A percentile compares a stretch with the other conserved stretches of the same genome.
These are phyloP conservation scores for Nothobranchius furzeri DNA, from an alignment of 2,113 vertebrate species.

Conservation along the genomic window DNA sequence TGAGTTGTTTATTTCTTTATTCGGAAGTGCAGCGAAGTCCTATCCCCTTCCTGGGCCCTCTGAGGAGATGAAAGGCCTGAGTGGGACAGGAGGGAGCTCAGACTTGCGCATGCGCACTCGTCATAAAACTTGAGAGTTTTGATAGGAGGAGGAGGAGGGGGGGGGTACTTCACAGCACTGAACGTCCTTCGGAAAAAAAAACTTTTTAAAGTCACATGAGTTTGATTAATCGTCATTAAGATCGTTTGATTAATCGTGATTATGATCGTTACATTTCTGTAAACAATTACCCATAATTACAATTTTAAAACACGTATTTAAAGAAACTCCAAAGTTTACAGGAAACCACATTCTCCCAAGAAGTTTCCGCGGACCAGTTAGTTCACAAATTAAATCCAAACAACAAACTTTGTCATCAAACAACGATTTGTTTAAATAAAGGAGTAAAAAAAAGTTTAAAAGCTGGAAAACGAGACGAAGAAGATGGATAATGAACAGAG, in stretches of 20 bases:
- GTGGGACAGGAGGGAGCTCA: slow-evolving; percentile 13
- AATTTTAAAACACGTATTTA: not conserved
- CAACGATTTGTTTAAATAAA: too few relatives aligned
- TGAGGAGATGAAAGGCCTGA: slow-evolving; percentile 10
- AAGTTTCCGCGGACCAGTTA: not conserved
- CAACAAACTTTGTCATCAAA: not conserved
- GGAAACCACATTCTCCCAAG: not conserved
- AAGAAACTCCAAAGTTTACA: not conserved
- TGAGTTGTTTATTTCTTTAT: not conserved
- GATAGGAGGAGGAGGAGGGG: not conserved
- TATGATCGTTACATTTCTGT: not conserved
- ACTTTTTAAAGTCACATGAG: not conserved
- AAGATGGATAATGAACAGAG: not conserved
- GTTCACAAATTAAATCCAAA: not conserved
- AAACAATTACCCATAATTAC: not conserved
- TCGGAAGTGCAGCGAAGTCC: slow-evolving; percentile 7
- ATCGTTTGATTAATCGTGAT: not conserved
- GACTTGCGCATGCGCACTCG: slow-evolving; percentile 63
- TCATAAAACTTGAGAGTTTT: slow-evolving; percentile 34
- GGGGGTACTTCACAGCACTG: not conserved
- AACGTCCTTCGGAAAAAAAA: too few relatives aligned
- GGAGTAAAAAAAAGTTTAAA: too few relatives aligned
- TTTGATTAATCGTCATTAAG: not conserved
- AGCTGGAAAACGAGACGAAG: too few relatives aligned
- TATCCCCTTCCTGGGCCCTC: not conserved